Percentiles rank a stretch among this genome's conserved stretches.
phyloP scores from a whole-genome alignment of 2,797 vertebrate genomes.

The Rhincodon typus region DNA sequence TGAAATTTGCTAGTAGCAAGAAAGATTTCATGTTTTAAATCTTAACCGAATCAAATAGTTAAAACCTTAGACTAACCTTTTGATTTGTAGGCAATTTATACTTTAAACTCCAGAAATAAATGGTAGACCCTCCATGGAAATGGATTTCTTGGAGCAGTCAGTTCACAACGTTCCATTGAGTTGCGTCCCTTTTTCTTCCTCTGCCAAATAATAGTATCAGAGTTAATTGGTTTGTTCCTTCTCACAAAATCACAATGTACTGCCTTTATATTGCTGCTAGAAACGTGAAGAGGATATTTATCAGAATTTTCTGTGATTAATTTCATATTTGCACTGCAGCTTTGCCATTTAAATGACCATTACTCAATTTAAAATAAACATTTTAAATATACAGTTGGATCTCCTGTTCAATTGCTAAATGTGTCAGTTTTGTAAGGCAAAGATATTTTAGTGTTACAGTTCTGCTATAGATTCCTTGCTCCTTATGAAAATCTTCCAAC shows the following conservation, averaged over 20 bases:
- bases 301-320: background rate
- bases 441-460: background rate
- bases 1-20: no score
- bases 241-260: background rate
- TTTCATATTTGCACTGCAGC: no score
- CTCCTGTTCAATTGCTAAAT: background rate
- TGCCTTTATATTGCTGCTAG: background rate
- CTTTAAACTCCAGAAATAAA: background rate
- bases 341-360: background rate
- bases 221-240: background rate
- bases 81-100: background rate
- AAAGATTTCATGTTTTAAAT: background rate
- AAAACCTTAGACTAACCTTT: background rate
- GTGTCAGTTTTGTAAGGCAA: no score
- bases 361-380: background rate
- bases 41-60: background rate
- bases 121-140: background rate
- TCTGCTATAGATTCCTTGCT: background rate
- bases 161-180: background rate
- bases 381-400: background rate
- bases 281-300: background rate
- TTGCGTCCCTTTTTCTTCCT: background rate
- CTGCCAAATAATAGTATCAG: no score
- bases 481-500: background rate
- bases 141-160: background rate